A percentile compares a stretch with the other conserved stretches of the same genome.
phyloP scores from a whole-genome alignment of 2,797 vertebrate species.

The Tokudaia tokunoshimensis region DNA sequence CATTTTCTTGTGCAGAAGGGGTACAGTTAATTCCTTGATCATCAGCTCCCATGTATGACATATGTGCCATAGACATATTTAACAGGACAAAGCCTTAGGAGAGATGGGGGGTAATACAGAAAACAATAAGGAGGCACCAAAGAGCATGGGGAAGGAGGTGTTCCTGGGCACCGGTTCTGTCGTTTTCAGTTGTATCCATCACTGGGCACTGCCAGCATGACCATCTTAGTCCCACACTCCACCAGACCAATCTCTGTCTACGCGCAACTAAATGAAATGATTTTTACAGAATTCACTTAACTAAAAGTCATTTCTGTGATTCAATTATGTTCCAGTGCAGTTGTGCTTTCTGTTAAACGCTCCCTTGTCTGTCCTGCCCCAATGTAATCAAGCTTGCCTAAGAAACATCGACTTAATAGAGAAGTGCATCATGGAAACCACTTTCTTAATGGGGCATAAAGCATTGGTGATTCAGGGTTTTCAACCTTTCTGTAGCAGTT shows the following conservation, averaged over 20 bases:
- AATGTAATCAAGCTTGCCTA: not conserved
- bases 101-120: not conserved
- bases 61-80: not conserved
- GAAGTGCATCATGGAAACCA: not conserved
- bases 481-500: slow-evolving; percentile 3
- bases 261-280: not conserved
- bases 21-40: not conserved
- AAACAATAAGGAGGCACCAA: not conserved
- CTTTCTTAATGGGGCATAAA: not conserved
- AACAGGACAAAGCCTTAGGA: not conserved
- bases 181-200: not conserved
- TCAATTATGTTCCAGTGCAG: slow-evolving; percentile 2
- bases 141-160: not conserved
- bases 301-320: slow-evolving; percentile 29
- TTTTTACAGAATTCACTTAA: slow-evolving; percentile 49
- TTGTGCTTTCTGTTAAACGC: slow-evolving; percentile 47
- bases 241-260: not conserved
- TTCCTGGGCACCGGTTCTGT: not conserved
- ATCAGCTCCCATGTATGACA: not conserved
- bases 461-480: not conserved
- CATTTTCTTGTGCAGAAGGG: not conserved
- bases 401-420: slow-evolving; percentile 57
- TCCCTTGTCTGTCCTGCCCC: not conserved
- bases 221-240: not conserved
- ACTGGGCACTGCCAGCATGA: not conserved